Evolutionary conservation across 2,888 invertebrate genomes (phyloP), one percentile per base, ranked within the genome.

Genomic region (Ichneumon xanthorius): DNA sequence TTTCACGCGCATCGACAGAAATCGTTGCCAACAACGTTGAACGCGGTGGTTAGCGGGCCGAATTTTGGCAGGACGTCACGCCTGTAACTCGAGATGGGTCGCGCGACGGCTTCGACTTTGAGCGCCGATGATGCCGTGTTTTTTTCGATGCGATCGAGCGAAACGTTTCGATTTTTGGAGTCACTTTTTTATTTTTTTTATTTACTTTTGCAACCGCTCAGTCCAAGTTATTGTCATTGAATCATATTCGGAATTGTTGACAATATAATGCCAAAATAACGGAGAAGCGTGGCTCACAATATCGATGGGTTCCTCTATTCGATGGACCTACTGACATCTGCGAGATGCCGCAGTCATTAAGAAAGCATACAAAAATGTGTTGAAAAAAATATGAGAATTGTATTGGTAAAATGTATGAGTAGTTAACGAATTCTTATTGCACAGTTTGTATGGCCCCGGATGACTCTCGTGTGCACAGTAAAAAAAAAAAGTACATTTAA

Each of bases 1-100:
- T 92, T 93, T 92, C 90, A 91, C 92, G 91, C 91, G 90, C 92
- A 92, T 93, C 92, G 92, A 90, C 90, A 91, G 92, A 92, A 92
- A 92, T 91, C 91, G 89, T 87, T 93, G 93, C 93, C 93, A 93
- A 93, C 90, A 90, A 90, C 90, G 89, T 87, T 89, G 89, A 91
- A n/a, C 33, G 33, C 40, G 30, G 61, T 72, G 73, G 67, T 55
- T 50, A 75, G 53, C 55, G 65, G 58, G 71, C 76, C 67, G 80
- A 81, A 76, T 84, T 85, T 85, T 86, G 83, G 85, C 84, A 86
- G 86, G 82, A 82, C 61, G 61, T 65, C 78, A 45, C 63, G 75
- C 73, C 78, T 87, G 88, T 87, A 88, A 83, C 83, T 85, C 86
- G 88, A 88, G 87, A 89, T 87, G 89, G 87, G 88, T 73, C 87